phyloP scores from a whole-genome alignment of 2,888 invertebrate species.

The Nysson spinosus region DNA sequence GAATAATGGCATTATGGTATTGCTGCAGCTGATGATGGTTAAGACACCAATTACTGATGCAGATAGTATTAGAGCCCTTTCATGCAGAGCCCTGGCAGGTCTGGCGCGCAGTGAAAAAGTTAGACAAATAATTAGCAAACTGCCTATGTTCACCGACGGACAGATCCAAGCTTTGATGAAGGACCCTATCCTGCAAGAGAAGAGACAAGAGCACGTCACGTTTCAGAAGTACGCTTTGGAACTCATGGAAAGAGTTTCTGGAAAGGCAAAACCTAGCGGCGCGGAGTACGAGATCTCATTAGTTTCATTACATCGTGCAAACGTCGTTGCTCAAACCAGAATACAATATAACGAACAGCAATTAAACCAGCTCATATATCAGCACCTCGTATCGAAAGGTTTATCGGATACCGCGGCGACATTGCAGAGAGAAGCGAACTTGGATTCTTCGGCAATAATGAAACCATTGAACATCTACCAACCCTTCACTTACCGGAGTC shows the following conservation, averaged over 20 bases:
- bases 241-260: constrained; percentile 92
- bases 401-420: constrained; percentile 85
- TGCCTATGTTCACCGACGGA: constrained; percentile 95
- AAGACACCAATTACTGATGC: constrained; percentile 98
- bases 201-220: constrained; percentile 94
- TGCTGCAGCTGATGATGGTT: constrained; percentile 91
- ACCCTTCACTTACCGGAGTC: constrained; percentile 73
- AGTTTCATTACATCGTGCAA: no score
- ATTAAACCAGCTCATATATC: constrained; percentile 92
- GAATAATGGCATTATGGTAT: constrained; percentile 97
- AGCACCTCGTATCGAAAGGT: constrained; percentile 89
- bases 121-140: constrained; percentile 95
- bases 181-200: constrained; percentile 98
- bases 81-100: constrained; percentile 95
- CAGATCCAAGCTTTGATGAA: constrained; percentile 96
- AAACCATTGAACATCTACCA: constrained; percentile 72
- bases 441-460: constrained; percentile 80
- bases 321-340: constrained; percentile 96
- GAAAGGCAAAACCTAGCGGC: constrained; percentile 89
- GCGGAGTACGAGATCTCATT: constrained; percentile 91
- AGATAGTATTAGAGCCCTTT: constrained; percentile 94
- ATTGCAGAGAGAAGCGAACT: constrained; percentile 87
- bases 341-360: constrained; percentile 97
- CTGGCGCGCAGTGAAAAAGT: constrained; percentile 96
- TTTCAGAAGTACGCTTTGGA: constrained; percentile 97